Evolutionary conservation across 2,113 vertebrate species (phyloP), one percentile per base, ranked within the genome.

Genomic region (Mobula hypostoma): DNA sequence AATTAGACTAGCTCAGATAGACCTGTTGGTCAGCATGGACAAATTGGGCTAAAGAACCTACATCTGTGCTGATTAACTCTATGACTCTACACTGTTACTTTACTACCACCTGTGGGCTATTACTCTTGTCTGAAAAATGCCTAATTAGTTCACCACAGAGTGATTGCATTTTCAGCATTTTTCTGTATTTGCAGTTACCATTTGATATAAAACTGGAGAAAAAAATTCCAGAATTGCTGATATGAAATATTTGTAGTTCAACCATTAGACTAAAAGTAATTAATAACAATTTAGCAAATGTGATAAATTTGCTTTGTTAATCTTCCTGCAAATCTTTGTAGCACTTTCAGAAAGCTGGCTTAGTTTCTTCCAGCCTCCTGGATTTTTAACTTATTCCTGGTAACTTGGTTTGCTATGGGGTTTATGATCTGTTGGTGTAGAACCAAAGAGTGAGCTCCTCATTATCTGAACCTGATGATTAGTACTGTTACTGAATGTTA

Each of bases 131-230:
- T 94, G 85, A 88, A 94, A 92, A 8, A 2, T 82, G 0, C 0
- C 2, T 90, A 85, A 7, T 83, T 14, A 93, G 27, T 61, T 94
- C 5, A 74, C 94, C 94, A 94, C 91, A 95, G 94, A 94, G n/a
- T 58, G 27, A 27, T 27, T 85, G 40, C 7, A 66, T 36, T 48
- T 80, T 80, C 79, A 40, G 15, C 2, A 40, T 19, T 80, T 40
- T 80, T 79, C 77, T 7, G 14, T 48, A 48, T 48, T 48, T 48
- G 48, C 48, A 4, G 48, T 48, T 48, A 48, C 48, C 36, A 82
- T 82, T 82, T 40, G 17, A 19, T 48, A 48, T 19, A 19, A 36
- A 82, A 19, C 32, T 48, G 79, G 36, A 82, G 40, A 48, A 82
- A 36, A 8, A 32, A 48, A 2, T 48, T 48, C 1, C 48, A 48